These are phyloP conservation scores for Gryon sp. DNA, from an alignment of 1,140 invertebrate genomes.

Conservation along the genomic window DNA sequence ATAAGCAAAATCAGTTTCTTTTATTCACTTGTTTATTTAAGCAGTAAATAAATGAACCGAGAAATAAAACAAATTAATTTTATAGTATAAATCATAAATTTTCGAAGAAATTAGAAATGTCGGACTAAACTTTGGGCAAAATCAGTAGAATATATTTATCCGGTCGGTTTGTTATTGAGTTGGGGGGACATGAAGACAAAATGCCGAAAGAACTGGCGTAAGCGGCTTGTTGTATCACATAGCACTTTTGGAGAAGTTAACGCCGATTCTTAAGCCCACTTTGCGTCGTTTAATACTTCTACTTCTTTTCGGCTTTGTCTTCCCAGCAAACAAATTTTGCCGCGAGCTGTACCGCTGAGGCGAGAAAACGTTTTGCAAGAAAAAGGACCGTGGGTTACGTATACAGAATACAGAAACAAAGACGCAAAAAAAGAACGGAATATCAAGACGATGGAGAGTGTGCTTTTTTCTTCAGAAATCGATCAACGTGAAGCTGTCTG, in stretches of 20 bases:
- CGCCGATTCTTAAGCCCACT: constrained; percentile 64
- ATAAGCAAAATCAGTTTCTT: no score
- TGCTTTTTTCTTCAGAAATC: constrained; percentile 39
- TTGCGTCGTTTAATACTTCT: constrained; percentile 42
- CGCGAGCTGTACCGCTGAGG: constrained; percentile 19
- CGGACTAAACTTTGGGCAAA: no score
- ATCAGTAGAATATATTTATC: no score
- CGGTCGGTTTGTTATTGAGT: constrained; percentile 29
- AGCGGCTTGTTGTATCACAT: constrained; percentile 44
- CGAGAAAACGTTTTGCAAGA: constrained; percentile 34
- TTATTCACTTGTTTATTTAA: no score
- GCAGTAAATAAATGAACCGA: no score
- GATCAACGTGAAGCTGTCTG: constrained; percentile 38
- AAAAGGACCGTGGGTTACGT: constrained; percentile 13
- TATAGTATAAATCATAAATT: no score
- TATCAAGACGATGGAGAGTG: constrained; percentile 11
- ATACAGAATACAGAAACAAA: constrained; percentile 17
- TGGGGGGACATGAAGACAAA: constrained; percentile 26
- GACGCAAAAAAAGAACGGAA: constrained; percentile 12
- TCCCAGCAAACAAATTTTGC: constrained; percentile 51
- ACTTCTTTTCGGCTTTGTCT: constrained; percentile 51
- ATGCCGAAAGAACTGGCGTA: constrained; percentile 29
- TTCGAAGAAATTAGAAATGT: neutral
- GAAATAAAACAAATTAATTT: no score
- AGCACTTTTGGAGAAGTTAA: constrained; percentile 62